Evolutionary conservation across 2,797 vertebrate genomes (phyloP), one percentile per base, ranked within the genome.

Genomic region (Leptatherina wallacei): DNA sequence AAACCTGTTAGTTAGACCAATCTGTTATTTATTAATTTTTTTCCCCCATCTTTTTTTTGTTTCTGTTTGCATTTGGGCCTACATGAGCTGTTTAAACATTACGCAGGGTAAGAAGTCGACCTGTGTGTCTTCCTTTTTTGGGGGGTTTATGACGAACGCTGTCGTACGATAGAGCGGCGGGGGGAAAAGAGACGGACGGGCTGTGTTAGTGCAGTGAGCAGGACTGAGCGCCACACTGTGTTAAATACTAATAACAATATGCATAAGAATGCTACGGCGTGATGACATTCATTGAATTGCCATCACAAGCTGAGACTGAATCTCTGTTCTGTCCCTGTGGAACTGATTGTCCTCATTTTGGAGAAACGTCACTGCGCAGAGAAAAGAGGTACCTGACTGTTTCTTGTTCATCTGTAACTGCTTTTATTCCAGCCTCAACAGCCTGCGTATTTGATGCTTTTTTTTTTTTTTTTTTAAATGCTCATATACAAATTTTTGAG

Each of bases 1-100:
- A 81, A 80, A 91, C 85, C 90, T 89, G 83, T 90, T 91, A 86
- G 89, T 83, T 69, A 77, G 67, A 74, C 69, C 33, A 22, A 6
- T 52, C 54, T 71, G 35, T 62, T 35, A 75, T 52, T 20, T 60
- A 22, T 35, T 62, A 69, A 59, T 61, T 55, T 71, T 32, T 78
- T 38, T 8, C 33, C 33, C 38, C 62, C 70, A 58, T 32, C 61
- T 68, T 80, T 44, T 1, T 76, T 76, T 80, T 71, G 32, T 84
- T 77, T 77, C 69, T 38, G 57, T 5, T 68, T 80, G 65, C 14
- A 65, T 33, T 70, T 30, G 56, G 88, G 88, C 85, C 86, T 88
- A 5, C 67, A 47, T 27, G 65, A 24, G 27, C 29, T 63, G 58
- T 78, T 83, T 78, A 38, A 40, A 27, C 20, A 4, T 55, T 40